Evolutionary conservation across 2,113 vertebrate genomes (phyloP), one percentile per base, ranked within the genome.

Genomic region (Rhodinocichla rosea): DNA sequence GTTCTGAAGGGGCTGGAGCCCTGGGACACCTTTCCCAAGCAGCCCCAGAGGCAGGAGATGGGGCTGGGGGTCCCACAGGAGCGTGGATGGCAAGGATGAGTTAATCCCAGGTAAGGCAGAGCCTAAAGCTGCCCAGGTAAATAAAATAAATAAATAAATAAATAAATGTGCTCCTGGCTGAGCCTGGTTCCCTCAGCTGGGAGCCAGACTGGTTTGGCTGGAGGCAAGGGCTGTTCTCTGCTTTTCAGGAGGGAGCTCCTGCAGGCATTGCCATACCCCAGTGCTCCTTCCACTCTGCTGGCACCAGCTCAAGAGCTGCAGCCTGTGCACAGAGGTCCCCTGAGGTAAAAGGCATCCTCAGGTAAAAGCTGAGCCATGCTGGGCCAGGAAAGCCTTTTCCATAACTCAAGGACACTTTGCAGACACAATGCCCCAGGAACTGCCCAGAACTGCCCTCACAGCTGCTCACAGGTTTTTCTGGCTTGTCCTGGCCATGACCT

Each of bases 61-160:
- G 24, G 28, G 57, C 37, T 69, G 62, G 52, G 14, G 6, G 4
- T 37, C 30, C 44, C 73, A 16, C 62, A 42, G 68, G 23, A 73
- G 8, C 0, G 0, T 1, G 15, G 15, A 22, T 10, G 57, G 59
- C 1, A 3, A n/a, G 77, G 64, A 37, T 22, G 3, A 28, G 30
- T 5, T 63, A 15, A 22, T 10, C 1, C 1, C 62, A 84, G 42
- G 15, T 7, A 15, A 82, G 44, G 70, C 13, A 68, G 33, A 64
- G 57, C 47, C 73, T 14, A 2, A 3, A 39, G 33, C 7, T 67
- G 64, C 65, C 11, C 11, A 0, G 39, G 23, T 15, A 50, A 27
- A 14, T 27, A 15, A 50, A 50, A 23, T 23, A 47, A 47, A 47
- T 47, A 49, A 47, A 47, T 47, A 7, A 24, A 50, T 50, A 9